These are phyloP conservation scores for Mycteria americana DNA, from an alignment of 2,797 vertebrate genomes.

Conservation along the genomic window DNA sequence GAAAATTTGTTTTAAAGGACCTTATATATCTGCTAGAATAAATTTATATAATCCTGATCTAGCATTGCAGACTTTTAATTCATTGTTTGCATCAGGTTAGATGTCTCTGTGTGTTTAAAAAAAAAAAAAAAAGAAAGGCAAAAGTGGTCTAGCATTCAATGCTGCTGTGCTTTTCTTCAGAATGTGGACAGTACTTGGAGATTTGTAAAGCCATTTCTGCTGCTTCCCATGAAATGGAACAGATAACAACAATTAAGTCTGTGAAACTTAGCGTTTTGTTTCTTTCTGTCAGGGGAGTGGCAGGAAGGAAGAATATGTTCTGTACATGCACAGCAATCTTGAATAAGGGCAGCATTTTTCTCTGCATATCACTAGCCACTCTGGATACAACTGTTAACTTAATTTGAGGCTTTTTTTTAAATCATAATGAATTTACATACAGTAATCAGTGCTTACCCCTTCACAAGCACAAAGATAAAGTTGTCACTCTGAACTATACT, in stretches of 20 bases:
- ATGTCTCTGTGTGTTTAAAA: background rate
- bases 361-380: background rate
- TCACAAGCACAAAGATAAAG: background rate
- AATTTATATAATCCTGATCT: background rate
- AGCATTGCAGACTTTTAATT: background rate
- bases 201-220: background rate
- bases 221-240: background rate
- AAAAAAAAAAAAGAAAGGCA: background rate
- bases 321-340: background rate
- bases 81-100: background rate
- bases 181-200: background rate
- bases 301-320: constrained; percentile 3
- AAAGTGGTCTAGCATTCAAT: background rate
- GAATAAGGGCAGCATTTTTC: background rate
- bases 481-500: background rate
- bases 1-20: background rate
- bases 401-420: background rate
- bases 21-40: background rate
- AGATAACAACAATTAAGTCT: background rate
- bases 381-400: background rate
- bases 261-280: background rate
- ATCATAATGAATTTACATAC: background rate
- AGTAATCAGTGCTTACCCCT: background rate
- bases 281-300: background rate
- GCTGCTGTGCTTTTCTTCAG: background rate